Conservation (phyloP, 2,113 vertebrate genomes). For the Xiphophorus maculatus region DNA sequence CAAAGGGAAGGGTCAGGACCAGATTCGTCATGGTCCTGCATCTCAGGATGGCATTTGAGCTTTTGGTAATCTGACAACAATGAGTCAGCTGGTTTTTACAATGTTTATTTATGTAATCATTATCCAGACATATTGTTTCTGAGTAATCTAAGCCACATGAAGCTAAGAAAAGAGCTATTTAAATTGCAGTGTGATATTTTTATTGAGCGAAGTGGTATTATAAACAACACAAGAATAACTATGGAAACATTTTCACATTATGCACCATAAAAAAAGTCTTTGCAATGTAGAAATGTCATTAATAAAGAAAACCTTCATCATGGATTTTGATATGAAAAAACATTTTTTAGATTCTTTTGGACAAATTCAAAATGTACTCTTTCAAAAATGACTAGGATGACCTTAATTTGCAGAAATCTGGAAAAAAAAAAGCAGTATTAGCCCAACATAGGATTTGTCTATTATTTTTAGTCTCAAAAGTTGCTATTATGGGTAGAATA, state of each 20-base stretch:
- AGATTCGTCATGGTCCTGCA: neutral
- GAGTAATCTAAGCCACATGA: neutral
- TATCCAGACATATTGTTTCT: neutral
- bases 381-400: neutral
- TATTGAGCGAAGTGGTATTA: neutral
- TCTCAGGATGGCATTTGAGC: neutral
- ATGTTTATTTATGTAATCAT: neutral
- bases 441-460: too few species aligned
- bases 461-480: neutral
- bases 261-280: neutral
- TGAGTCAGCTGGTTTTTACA: neutral
- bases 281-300: neutral
- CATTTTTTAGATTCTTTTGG: neutral
- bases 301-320: neutral
- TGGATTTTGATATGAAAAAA: neutral
- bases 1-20: neutral
- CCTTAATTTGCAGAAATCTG: neutral
- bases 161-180: neutral
- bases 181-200: neutral
- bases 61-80: neutral
- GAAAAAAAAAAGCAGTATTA: neutral
- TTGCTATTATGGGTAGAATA: neutral
- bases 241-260: neutral
- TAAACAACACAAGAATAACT: neutral
- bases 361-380: neutral